These are phyloP conservation scores for Pristionchus mayeri DNA, from an alignment of 2,888 invertebrate species.

Conservation along the genomic window DNA sequence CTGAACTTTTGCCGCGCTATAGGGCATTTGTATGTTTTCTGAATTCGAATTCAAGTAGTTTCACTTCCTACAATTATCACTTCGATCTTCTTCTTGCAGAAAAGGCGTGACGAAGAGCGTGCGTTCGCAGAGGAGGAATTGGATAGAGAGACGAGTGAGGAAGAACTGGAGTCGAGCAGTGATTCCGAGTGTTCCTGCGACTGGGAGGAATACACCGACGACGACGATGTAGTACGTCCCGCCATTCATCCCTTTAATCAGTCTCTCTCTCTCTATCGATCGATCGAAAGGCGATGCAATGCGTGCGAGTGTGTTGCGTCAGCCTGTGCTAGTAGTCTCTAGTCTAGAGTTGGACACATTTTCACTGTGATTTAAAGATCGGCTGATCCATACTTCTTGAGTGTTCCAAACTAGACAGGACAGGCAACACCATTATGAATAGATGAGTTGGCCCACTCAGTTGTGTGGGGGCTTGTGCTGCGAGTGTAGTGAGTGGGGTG, in stretches of 20 bases:
- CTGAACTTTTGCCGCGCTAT: too few relatives aligned
- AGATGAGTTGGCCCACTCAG: too few relatives aligned
- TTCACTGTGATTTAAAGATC: too few relatives aligned
- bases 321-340: slow-evolving; percentile 21
- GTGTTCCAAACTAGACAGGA: too few relatives aligned
- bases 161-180: slow-evolving; percentile 5
- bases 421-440: too few relatives aligned
- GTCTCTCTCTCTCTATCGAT: too few relatives aligned
- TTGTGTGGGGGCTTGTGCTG: too few relatives aligned
- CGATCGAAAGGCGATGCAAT: neutral
- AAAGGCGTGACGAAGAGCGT: slow-evolving; percentile 10
- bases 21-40: too few relatives aligned
- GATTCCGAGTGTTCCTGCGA: slow-evolving; percentile 36
- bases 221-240: slow-evolving; percentile 7
- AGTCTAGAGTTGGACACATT: too few relatives aligned
- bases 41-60: neutral
- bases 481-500: neutral
- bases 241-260: neutral
- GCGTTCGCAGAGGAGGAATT: neutral
- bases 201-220: slow-evolving; percentile 41
- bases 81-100: neutral
- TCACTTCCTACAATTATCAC: neutral
- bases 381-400: too few relatives aligned
- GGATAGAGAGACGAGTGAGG: slow-evolving; percentile 22
- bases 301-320: neutral